Conservation (phyloP, 2,888 invertebrate genomes). For the Anaspis maculata region DNA sequence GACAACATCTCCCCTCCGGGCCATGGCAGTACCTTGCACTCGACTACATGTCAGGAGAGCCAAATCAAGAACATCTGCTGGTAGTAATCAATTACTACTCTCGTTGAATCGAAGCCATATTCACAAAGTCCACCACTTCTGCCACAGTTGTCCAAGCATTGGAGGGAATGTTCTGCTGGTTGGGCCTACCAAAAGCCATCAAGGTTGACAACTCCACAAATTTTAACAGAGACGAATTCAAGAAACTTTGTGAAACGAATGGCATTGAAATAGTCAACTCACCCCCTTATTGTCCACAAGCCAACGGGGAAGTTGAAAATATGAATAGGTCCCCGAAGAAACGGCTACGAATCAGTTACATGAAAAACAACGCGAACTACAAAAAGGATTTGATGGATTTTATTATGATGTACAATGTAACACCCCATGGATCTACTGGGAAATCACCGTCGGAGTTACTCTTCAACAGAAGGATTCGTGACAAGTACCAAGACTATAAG, state of each 20-base stretch:
- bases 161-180: slow-evolving; percentile 11
- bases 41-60: slow-evolving; percentile 15
- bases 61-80: slow-evolving; percentile 10
- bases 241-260: slow-evolving; percentile 10
- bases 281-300: slow-evolving; percentile 19
- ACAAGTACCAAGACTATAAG: slow-evolving; percentile 7
- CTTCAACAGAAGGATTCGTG: slow-evolving; percentile 16
- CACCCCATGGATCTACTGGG: slow-evolving; percentile 22
- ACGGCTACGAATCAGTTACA: slow-evolving; percentile 8
- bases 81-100: slow-evolving; percentile 15
- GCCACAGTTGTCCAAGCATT: slow-evolving; percentile 5
- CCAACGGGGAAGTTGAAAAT: slow-evolving; percentile 20
- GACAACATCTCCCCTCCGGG: slow-evolving; percentile 10
- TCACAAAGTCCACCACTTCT: slow-evolving; percentile 11
- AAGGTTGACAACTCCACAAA: slow-evolving; percentile 15
- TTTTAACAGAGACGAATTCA: slow-evolving; percentile 16
- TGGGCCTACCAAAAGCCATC: slow-evolving; percentile 15
- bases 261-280: slow-evolving; percentile 13
- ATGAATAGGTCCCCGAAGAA: slow-evolving; percentile 14
- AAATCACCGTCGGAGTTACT: slow-evolving; percentile 20
- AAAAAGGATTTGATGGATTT: slow-evolving; percentile 12
- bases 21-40: slow-evolving; percentile 15
- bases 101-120: slow-evolving; percentile 14
- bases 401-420: slow-evolving; percentile 13
- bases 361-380: slow-evolving; percentile 8